Evolutionary conservation across 2,888 invertebrate genomes (phyloP).

Genomic region (Plagodis dolabraria): DNA sequence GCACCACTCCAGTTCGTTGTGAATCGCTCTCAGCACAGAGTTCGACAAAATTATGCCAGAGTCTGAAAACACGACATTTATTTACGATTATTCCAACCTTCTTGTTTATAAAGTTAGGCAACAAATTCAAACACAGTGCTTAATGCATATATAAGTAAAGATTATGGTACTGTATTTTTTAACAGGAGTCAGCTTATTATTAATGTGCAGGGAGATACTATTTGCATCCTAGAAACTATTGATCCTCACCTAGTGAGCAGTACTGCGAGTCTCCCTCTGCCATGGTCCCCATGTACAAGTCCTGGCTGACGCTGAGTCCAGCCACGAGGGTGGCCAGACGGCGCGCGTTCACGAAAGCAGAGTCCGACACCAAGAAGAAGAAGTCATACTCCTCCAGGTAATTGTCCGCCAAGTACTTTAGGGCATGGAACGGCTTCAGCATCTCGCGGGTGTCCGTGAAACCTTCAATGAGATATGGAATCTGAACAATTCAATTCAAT

Average conservation of each 20-base stretch:
- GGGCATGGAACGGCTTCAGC: slow-evolving; percentile 93
- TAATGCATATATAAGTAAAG: too few species aligned
- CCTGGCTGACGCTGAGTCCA: slow-evolving; percentile 92
- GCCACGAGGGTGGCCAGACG: slow-evolving; percentile 89
- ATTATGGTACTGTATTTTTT: too few species aligned
- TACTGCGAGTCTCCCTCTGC: slow-evolving; percentile 86
- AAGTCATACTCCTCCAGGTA: slow-evolving; percentile 96
- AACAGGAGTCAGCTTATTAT: too few species aligned
- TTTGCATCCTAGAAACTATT: too few species aligned
- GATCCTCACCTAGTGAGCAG: slow-evolving; percentile 87
- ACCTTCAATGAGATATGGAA: slow-evolving; percentile 48
- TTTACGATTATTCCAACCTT: too few species aligned
- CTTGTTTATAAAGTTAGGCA: too few species aligned
- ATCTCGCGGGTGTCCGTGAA: slow-evolving; percentile 91
- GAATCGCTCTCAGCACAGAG: slow-evolving; percentile 91
- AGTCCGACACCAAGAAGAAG: slow-evolving; percentile 94
- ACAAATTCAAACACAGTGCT: too few species aligned
- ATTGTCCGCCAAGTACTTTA: slow-evolving; percentile 96
- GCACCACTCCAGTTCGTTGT: slow-evolving; percentile 94
- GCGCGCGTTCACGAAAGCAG: slow-evolving; percentile 93
- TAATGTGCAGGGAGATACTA: too few species aligned
- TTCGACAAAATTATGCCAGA: slow-evolving; percentile 95
- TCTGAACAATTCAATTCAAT: too few species aligned
- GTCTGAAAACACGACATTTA: slow-evolving; percentile 72
- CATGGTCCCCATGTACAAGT: slow-evolving; percentile 92